These are phyloP conservation scores for Limonius californicus DNA, from an alignment of 1,140 invertebrate genomes.

Conservation along the genomic window DNA sequence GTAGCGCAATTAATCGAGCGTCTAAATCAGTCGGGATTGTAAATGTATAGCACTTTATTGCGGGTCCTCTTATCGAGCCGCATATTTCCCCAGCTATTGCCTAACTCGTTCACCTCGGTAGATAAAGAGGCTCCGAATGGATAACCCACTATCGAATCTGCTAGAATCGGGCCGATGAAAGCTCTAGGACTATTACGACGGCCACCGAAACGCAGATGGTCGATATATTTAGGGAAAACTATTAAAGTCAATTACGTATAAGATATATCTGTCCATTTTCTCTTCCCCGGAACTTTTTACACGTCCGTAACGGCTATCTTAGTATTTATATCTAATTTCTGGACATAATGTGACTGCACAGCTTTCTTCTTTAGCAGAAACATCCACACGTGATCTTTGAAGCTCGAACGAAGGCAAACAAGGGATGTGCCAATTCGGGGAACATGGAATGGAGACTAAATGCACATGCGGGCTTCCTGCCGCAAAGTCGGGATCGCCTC, in stretches of 20 bases:
- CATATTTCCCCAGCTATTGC: neutral
- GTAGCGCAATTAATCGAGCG: constrained; percentile 2
- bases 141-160: constrained; percentile 6
- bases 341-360: constrained; percentile 47
- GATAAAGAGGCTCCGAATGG: constrained; percentile 7
- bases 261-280: constrained; percentile 8
- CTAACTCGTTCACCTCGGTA: constrained; percentile 8
- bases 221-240: constrained; percentile 5
- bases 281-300: constrained; percentile 2
- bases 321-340: constrained; percentile 5
- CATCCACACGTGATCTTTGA: constrained; percentile 96
- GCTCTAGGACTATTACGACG: constrained; percentile 5
- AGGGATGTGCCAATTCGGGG: constrained; percentile 80
- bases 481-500: constrained; percentile 28
- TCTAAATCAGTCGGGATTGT: constrained; percentile 8
- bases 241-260: constrained; percentile 13
- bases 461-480: constrained; percentile 51
- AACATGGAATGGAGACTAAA: constrained; percentile 69
- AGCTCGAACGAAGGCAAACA: constrained; percentile 79
- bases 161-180: constrained; percentile 5
- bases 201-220: neutral
- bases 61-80: constrained; percentile 7
- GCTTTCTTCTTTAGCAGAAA: constrained; percentile 78
- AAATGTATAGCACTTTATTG: constrained; percentile 6
- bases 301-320: neutral